These are phyloP conservation scores for Halesus radiatus DNA, from an alignment of 1,140 invertebrate genomes.

Conservation along the genomic window DNA sequence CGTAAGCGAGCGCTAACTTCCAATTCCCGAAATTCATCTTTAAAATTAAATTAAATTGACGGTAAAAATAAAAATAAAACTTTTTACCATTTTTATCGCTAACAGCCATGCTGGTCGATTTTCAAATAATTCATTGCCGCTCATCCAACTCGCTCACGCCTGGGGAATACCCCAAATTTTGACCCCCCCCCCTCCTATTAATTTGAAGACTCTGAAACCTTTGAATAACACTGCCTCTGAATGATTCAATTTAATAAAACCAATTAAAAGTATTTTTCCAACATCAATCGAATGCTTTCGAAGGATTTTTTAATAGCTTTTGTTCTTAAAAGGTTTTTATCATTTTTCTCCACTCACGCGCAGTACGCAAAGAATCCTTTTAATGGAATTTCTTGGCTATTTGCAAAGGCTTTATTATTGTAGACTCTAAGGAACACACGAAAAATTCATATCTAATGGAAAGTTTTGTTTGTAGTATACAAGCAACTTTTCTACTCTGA, in stretches of 20 bases:
- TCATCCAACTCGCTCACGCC: background rate
- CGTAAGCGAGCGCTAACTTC: background rate
- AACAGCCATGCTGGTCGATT: constrained; percentile 14
- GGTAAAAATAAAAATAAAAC: background rate
- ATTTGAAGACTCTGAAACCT: background rate
- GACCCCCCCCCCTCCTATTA: background rate
- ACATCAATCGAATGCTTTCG: background rate
- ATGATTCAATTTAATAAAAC: background rate
- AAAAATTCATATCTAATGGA: too few species aligned
- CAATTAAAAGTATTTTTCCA: background rate
- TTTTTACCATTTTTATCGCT: constrained; percentile 4
- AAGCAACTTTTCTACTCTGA: too few species aligned
- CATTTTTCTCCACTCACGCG: too few species aligned
- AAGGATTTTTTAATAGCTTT: too few species aligned
- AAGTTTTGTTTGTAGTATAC: too few species aligned
- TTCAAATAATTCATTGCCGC: constrained; percentile 8
- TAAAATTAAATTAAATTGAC: background rate
- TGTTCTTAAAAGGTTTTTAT: too few species aligned
- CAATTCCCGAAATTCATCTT: background rate
- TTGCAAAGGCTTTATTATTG: too few species aligned
- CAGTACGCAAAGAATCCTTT: too few species aligned
- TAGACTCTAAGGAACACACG: too few species aligned
- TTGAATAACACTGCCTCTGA: background rate
- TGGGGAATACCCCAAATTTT: background rate
- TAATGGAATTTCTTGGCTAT: too few species aligned